Base-by-base conservation (phyloP, 2,888 invertebrate species). In the Pachydiplax longipennis region DNA sequence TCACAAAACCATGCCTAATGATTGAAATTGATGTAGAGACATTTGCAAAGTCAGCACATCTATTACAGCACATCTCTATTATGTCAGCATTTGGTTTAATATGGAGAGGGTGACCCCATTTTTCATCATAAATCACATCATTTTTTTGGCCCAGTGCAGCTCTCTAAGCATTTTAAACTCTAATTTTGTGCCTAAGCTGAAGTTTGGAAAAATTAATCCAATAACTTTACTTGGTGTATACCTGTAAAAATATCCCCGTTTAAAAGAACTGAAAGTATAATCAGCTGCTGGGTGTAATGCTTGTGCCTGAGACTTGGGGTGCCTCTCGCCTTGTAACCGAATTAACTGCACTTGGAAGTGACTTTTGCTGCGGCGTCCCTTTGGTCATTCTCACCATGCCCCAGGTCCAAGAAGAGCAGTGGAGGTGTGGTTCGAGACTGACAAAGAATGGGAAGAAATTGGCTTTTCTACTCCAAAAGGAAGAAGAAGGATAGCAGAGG, bases 391-490 rank as follows among this genome's bases (percentile, higher is more conserved):
- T 87, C 87, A 22, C 87, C 61, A 61, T 90, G 73, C 81, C 81
- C 90, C 90, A 81, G 80, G 90, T 81, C 80, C 90, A 13, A 90
- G 81, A 81, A 80, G 90, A 80, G 90, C 80, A 10, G 80, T 80
- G 80, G 90, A 90, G 90, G 90, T 80, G 90, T 80, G 90, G 81
- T 80, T 80, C 80, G 90, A 80, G 53, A 37, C 80, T 5, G 90
- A 90, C 80, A 90, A 65, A 65, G 81, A 81, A 90, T 81, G 90
- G 90, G 90, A 90, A 81, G 81, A 90, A 81, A 81, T 90, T 80
- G 90, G 87, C 87, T 87, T 87, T 87, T 87, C 87, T 87, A 87
- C 87, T 87, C 87, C 87, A 87, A 80, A 81, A 90, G 90, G 90
- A 81, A 90, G 90, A 81, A 90, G 90, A 90, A 44, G 90, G 90